Evolutionary conservation across 2,113 vertebrate species (phyloP).

Genomic region (Elachura formosa): DNA sequence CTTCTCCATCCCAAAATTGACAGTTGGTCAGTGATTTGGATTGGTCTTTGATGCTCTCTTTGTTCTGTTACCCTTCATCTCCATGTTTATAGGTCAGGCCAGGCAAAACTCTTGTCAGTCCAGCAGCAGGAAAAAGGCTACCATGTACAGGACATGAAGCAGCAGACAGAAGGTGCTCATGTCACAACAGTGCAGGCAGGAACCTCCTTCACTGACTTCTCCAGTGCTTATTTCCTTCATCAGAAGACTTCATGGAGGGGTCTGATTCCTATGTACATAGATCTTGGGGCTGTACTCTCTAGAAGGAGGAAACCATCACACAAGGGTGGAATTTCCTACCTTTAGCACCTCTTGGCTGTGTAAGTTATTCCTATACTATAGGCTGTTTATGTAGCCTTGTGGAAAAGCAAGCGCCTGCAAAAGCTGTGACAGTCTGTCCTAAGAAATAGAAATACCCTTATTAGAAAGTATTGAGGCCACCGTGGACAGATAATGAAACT

Average conservation of each 20-base stretch:
- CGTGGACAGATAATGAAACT: not conserved
- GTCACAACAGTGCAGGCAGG: not conserved
- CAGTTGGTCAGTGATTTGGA: not conserved
- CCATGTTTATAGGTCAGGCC: not conserved
- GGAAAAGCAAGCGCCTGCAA: not conserved
- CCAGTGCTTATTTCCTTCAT: not conserved
- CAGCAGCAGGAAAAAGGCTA: not conserved
- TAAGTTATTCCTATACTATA: not conserved
- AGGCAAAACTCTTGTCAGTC: not conserved
- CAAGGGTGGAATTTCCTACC: not conserved
- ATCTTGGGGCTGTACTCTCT: not conserved
- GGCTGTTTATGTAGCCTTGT: not conserved
- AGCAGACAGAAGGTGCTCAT: not conserved
- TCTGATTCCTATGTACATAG: not conserved
- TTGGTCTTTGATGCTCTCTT: not conserved
- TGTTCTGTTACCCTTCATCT: not conserved
- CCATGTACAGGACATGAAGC: not conserved
- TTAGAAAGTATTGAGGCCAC: not conserved
- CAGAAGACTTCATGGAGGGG: not conserved
- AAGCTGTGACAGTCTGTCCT: not conserved
- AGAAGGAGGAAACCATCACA: not conserved
- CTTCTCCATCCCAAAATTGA: not conserved
- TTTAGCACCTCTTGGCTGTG: not conserved
- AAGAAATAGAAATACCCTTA: not conserved
- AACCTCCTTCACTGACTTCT: not conserved